Conservation (phyloP, 2,797 vertebrate species). For the Gymnothorax javanicus region DNA sequence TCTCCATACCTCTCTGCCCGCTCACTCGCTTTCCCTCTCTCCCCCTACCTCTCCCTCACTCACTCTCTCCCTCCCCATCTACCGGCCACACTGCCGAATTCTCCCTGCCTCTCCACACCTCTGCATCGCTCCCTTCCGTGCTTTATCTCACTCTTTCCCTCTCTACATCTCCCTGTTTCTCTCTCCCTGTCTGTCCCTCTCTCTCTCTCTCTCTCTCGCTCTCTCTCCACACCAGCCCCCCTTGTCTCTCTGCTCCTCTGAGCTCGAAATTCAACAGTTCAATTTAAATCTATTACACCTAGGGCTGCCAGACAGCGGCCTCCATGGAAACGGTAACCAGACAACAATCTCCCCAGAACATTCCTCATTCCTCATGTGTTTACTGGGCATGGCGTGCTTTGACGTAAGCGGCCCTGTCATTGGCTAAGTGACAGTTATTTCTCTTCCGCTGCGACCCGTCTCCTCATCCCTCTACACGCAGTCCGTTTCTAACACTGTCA, state of each 20-base stretch:
- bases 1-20: background rate
- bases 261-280: conserved; percentile 62
- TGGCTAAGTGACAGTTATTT: conserved; percentile 50
- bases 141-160: conserved; percentile 26
- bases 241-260: conserved; percentile 31
- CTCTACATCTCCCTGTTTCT: background rate
- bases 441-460: conserved; percentile 51
- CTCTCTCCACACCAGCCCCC: background rate
- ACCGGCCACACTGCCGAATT: background rate
- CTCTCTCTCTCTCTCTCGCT: background rate
- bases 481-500: conserved; percentile 45
- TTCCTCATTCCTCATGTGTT: conserved; percentile 30
- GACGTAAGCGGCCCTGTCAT: conserved; percentile 48
- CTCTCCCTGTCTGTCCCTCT: conserved; percentile 31
- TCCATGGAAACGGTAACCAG: conserved; percentile 69
- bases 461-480: conserved; percentile 27
- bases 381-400: conserved; percentile 29
- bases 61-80: conserved; percentile 30
- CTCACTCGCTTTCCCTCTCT: background rate
- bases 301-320: conserved; percentile 55
- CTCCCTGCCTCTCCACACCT: background rate
- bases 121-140: background rate
- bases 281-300: conserved; percentile 69
- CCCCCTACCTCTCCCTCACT: background rate
- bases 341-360: conserved; percentile 56